Evolutionary conservation across 2,113 vertebrate species (phyloP), one percentile per base, ranked within the genome.

Genomic region (Ophiodon elongatus): DNA sequence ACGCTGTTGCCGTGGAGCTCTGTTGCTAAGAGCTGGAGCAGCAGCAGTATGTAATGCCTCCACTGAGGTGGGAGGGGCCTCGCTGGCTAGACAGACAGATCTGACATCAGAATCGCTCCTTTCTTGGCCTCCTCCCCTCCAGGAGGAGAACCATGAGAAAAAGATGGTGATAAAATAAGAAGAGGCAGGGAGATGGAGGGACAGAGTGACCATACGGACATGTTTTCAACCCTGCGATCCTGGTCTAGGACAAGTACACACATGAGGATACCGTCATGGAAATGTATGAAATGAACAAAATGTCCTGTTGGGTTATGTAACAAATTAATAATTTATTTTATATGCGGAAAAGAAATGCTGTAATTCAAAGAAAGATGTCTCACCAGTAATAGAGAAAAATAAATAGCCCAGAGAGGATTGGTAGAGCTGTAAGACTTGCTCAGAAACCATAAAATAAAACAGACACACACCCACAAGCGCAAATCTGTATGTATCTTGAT

Each of bases 1-100:
- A 91, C 94, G 89, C 92, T 89, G 92, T 94, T 94, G 92, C 92
- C 85, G 92, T 93, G 93, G 93, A 90, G 89, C 91, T 93, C 86
- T 92, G 91, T 94, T 94, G 93, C 94, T 95, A 95, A 93, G 93
- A 93, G 91, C 92, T 80, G 10, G 47, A 90, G 92, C 91, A 93
- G 73, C 92, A 93, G 92, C 86, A 94, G 91, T 93, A 93, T 94
- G 91, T 93, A 94, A 93, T 94, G 93, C 90, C 87, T 90, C 90
- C 74, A 73, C 87, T 69, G 86, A 85, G 76, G 88, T 91, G 87
- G 94, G 94, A 84, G 94, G 92, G 92, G 89, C 91, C 67, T 66
- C 76, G 82, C 70, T 39, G 89, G 82, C 82, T 45, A 90, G 94
- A 94, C 94, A 92, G 92, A 94, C 93, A 94, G 75, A 90, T 91